phyloP scores from a whole-genome alignment of 2,797 vertebrate genomes.

The Spinus olivaceus region DNA sequence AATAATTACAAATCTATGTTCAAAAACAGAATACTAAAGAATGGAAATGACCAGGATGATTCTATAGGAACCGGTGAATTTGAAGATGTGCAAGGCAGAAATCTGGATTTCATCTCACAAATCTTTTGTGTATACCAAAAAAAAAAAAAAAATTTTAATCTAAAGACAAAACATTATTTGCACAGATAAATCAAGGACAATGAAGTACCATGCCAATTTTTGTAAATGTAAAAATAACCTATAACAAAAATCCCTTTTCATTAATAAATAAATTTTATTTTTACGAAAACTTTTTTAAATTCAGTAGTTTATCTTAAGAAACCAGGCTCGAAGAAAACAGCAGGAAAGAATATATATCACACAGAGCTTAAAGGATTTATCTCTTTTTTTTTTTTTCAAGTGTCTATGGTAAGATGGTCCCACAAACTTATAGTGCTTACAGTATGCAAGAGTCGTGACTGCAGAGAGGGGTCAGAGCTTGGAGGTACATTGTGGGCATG shows the following conservation, averaged over 20 bases:
- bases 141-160: background rate
- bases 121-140: background rate
- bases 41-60: background rate
- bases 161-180: background rate
- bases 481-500: rapidly evolving
- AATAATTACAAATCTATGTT: background rate
- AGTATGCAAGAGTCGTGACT: background rate
- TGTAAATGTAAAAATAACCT: background rate
- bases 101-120: background rate
- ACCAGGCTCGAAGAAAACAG: background rate
- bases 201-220: background rate
- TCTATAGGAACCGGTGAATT: background rate
- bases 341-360: background rate
- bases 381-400: background rate
- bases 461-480: background rate
- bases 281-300: background rate
- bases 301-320: background rate
- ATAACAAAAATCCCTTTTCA: background rate
- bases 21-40: background rate
- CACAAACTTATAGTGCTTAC: background rate
- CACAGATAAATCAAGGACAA: background rate
- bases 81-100: background rate
- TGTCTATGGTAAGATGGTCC: background rate
- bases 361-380: background rate
- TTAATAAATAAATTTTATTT: background rate